Percentiles rank a stretch among this genome's conserved stretches.
Evolutionary conservation across 2,113 vertebrate species (phyloP).

Genomic region (Paracanthobrama guichenoti): DNA sequence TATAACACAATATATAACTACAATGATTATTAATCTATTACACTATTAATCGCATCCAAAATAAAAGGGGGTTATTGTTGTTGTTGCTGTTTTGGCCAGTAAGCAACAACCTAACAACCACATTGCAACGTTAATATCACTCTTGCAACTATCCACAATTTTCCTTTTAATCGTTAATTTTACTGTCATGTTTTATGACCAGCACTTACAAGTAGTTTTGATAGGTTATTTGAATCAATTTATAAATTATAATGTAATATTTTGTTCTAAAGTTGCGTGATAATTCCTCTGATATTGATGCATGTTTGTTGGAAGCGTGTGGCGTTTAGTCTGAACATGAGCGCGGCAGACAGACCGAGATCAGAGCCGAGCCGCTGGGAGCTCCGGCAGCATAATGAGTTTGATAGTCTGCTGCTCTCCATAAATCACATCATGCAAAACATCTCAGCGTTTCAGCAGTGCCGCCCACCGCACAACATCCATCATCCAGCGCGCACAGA

Average conservation of each 20-base stretch:
- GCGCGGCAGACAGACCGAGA: neutral
- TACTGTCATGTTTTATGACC: neutral
- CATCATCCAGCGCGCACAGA: conserved; percentile 99
- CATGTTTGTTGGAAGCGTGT: neutral
- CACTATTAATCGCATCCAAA: too few relatives aligned
- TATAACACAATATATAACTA: too few relatives aligned
- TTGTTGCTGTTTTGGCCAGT: too few relatives aligned
- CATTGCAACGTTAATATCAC: neutral
- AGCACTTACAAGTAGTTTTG: neutral
- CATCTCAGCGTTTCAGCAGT: conserved; percentile 78
- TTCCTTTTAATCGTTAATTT: neutral
- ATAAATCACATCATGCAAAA: conserved; percentile 99
- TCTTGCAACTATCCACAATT: neutral
- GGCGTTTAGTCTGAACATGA: neutral
- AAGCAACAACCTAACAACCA: neutral
- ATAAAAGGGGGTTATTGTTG: too few relatives aligned
- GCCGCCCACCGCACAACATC: conserved; percentile 93
- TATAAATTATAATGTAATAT: too few relatives aligned
- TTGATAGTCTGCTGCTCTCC: conserved; percentile 99
- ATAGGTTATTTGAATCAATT: too few relatives aligned
- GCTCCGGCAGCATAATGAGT: conserved; percentile 96
- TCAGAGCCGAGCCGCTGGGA: conserved; percentile 74
- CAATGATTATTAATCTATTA: too few relatives aligned
- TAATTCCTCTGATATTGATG: neutral
- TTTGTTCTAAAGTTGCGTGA: neutral